Evolutionary conservation across 2,113 vertebrate species (phyloP).

Genomic region (Microcebus griseorufus): DNA sequence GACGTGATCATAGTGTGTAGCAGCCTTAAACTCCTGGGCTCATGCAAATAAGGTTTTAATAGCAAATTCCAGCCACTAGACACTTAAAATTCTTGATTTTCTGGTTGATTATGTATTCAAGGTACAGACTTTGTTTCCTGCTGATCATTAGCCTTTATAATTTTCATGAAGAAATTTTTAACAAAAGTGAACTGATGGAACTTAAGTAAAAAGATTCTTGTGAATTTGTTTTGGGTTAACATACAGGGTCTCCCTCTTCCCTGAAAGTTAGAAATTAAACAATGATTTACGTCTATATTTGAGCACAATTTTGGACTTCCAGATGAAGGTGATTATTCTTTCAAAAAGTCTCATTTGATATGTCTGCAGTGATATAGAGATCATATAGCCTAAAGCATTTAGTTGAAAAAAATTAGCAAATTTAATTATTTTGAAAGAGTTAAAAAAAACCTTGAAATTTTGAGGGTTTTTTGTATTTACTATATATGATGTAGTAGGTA

Average conservation of each 20-base stretch:
- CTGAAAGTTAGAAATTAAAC: neutral
- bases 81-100: neutral
- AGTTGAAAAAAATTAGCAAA: neutral
- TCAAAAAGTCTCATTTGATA: neutral
- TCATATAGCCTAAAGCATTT: neutral
- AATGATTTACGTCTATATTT: neutral
- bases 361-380: neutral
- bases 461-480: neutral
- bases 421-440: constrained; percentile 2
- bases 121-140: neutral
- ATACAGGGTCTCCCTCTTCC: neutral
- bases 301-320: neutral
- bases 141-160: neutral
- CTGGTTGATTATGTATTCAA: neutral
- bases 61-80: constrained; percentile 24
- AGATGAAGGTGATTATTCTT: constrained; percentile 3
- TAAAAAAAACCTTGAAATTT: constrained; percentile 11
- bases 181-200: neutral
- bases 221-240: neutral
- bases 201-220: constrained; percentile 13
- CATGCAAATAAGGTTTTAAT: neutral
- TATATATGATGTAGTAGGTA: neutral
- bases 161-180: neutral
- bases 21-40: neutral
- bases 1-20: fast-evolving